These are phyloP conservation scores for Anastatus disparis DNA, from an alignment of 1,140 invertebrate species.

Conservation along the genomic window DNA sequence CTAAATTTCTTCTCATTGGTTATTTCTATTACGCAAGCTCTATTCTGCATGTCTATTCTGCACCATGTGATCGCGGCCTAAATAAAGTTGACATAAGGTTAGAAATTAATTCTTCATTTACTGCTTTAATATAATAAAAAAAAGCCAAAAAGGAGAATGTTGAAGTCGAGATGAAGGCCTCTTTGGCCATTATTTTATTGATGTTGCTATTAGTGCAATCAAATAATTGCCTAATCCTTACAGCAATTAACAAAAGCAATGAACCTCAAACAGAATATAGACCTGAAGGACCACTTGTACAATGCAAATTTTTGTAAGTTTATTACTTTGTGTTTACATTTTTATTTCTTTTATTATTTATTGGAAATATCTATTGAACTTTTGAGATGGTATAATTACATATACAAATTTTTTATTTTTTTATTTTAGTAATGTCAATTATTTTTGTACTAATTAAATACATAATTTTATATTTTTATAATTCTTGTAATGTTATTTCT, in stretches of 20 bases:
- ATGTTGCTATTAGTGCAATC: not conserved
- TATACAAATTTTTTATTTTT: not conserved
- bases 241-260: slow-evolving; percentile 43
- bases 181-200: not conserved
- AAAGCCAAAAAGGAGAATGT: too few species aligned
- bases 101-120: too few species aligned
- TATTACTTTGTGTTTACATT: not conserved
- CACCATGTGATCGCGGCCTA: too few species aligned
- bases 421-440: not conserved
- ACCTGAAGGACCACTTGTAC: slow-evolving; percentile 60
- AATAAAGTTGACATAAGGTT: too few species aligned
- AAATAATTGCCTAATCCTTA: slow-evolving; percentile 41
- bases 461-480: too few species aligned
- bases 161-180: not conserved
- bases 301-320: slow-evolving; percentile 63
- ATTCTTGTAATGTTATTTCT: too few species aligned
- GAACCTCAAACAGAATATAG: slow-evolving; percentile 60
- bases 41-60: too few species aligned
- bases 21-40: too few species aligned
- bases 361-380: slow-evolving; percentile 3
- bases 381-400: not conserved
- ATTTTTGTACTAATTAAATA: not conserved
- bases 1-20: too few species aligned
- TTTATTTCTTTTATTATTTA: slow-evolving; percentile 3
- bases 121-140: too few species aligned